Base-by-base conservation (phyloP, 1,140 invertebrate species). In the Thaumatotibia leucotreta region DNA sequence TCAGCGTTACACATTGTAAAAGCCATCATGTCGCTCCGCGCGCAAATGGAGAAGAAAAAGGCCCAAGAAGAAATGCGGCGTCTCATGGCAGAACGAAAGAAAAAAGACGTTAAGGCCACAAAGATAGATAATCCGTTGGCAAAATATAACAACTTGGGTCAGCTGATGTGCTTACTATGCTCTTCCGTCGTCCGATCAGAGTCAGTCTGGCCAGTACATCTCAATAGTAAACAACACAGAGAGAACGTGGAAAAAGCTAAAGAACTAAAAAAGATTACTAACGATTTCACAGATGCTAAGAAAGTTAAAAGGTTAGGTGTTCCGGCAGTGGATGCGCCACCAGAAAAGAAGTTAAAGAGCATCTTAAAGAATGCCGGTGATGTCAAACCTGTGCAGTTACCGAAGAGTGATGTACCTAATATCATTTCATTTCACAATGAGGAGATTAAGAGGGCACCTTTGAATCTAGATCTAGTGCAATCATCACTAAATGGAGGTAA, bases 111-210 rank as follows among this genome's bases (percentile, higher is more conserved):
- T 24, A 91, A 91, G 68, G 80, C 91, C 31, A 71, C 93, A 72
- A 94, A 94, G 86, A 95, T 96, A 65, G 94, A 96, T 63, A 96
- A 95, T 50, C 95, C 95, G 24, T 84, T 96, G 66, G 95, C 95
- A 73, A 96, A 95, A 92, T 96, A 95, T 88, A 94, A 93, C 68
- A 94, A 93, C 73, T 82, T 91, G 70, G 96, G 96, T 14, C 95
- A 96, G 74, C 89, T 98, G 22, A 95, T 93, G 45, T 98, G 97
- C 78, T 91, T 96, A 63, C 77, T 98, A 4, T 98, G 97, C 82
- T 95, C 96, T 74, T 93, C 93, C 1, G 83, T 94, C 58, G 93
- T 98, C 0, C 93, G 95, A 27, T 95, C 92, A 67, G 96, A 97
- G 83, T 89, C 93, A 73, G 92, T 97, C 0, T 98, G 97, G 97